Evolutionary conservation across 2,888 invertebrate genomes (phyloP), one percentile per base, ranked within the genome.

Genomic region (Hypselothyrea guttata): DNA sequence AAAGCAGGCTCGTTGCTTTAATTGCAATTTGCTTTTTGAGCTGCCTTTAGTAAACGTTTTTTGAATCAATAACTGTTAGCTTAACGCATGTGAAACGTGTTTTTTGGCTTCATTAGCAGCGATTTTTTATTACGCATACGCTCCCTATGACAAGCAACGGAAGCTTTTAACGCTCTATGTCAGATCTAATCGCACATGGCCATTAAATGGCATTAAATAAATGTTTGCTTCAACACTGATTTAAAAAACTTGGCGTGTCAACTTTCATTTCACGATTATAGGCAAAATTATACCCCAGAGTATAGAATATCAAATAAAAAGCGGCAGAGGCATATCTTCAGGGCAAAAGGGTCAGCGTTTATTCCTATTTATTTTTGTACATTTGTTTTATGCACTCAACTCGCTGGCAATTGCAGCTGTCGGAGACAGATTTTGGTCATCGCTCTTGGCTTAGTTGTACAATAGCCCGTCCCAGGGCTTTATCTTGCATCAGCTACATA

Each of bases 61-160:
- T 58, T 61, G 57, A 81, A 76, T 76, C 81, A 75, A 64, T 65
- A 57, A 47, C 30, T 40, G n/a, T 5, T 82, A 54, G 71, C 54
- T 58, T 58, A 70, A 66, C 38, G 44, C 16, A 41, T 47, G 40
- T 41, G 18, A 30, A 55, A 37, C 22, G 47, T 55, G 34, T 5
- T 5, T n/a, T 53, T 56, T 35, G 16, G 40, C 33, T 61, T 61
- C 75, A 58, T 70, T 60, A 58, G 44, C 38, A 62, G 11, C 27
- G 16, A 22, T 22, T 42, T 75, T 77, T 75, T 78, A 78, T 84
- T 83, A 68, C 81, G 53, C 56, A 77, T 70, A 76, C 70, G 77
- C 61, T 57, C 46, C 76, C 61, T 79, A 59, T 52, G 57, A 44
- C 37, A 48, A 22, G 49, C 13, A 37, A 31, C 41, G 76, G 70